Evolutionary conservation across 2,888 invertebrate species (phyloP).

Genomic region (Caenorhabditis afra): DNA sequence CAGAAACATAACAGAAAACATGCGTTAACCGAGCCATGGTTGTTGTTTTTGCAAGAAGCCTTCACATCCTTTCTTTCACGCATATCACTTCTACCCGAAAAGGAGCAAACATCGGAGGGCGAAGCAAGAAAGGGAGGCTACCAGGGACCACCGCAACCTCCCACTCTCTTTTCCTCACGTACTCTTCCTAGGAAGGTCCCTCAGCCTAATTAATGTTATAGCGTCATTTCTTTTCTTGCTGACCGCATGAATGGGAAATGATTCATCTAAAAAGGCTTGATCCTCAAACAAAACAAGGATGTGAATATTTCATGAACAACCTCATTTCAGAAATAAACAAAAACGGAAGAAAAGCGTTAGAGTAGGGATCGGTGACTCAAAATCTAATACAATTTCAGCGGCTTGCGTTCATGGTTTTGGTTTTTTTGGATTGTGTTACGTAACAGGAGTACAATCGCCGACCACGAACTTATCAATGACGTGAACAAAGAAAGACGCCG

Average conservation of each 20-base stretch:
- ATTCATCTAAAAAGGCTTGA: constrained; percentile 4
- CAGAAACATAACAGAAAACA: too few relatives aligned
- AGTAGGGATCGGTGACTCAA: constrained; percentile 20
- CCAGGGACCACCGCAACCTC: not conserved
- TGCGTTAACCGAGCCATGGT: constrained; percentile 1
- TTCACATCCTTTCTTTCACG: not conserved
- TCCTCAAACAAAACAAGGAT: constrained; percentile 17
- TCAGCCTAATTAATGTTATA: constrained; percentile 38
- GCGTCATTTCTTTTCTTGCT: constrained; percentile 11
- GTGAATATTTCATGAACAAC: constrained; percentile 29
- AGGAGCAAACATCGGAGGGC: constrained; percentile 17
- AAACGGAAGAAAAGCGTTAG: not conserved
- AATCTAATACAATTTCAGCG: not conserved
- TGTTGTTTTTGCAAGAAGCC: constrained; percentile 8
- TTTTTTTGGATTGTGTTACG: constrained; percentile 7
- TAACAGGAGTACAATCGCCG: not conserved
- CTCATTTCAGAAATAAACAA: not conserved
- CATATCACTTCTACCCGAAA: constrained; percentile 1
- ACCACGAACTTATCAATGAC: constrained; percentile 4
- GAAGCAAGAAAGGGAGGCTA: not conserved
- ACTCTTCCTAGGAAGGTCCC: constrained; percentile 20
- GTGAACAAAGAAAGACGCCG: constrained; percentile 2
- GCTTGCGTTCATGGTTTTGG: not conserved
- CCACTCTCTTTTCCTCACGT: not conserved
- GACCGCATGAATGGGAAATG: constrained; percentile 17